Conservation (phyloP, 2,888 invertebrate species). For the Athetis lepigone region DNA sequence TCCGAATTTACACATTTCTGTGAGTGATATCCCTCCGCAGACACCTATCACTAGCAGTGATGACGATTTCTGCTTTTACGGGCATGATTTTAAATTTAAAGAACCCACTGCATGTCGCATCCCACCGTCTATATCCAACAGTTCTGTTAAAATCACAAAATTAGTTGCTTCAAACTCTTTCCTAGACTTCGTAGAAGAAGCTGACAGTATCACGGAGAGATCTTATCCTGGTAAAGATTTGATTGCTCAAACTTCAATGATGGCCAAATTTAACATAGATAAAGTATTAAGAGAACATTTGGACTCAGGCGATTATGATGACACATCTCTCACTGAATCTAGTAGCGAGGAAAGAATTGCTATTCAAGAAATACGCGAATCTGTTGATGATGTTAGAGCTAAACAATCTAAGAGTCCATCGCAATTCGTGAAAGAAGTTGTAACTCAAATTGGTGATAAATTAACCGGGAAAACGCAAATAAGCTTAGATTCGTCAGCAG, state of each 20-base stretch:
- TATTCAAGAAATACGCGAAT: constrained; percentile 71
- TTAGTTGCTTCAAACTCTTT: constrained; percentile 83
- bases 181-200: constrained; percentile 82
- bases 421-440: constrained; percentile 76
- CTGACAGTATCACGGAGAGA: constrained; percentile 81
- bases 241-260: constrained; percentile 84
- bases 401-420: constrained; percentile 76
- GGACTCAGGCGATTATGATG: constrained; percentile 84
- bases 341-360: constrained; percentile 84
- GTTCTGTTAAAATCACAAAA: constrained; percentile 80
- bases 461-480: constrained; percentile 69
- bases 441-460: constrained; percentile 76
- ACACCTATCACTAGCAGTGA: constrained; percentile 86
- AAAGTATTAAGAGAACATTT: constrained; percentile 82
- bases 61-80: constrained; percentile 85
- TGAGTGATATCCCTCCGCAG: constrained; percentile 82
- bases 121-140: constrained; percentile 82
- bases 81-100: constrained; percentile 86
- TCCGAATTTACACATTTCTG: constrained; percentile 80
- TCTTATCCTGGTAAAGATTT: constrained; percentile 79
- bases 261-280: constrained; percentile 86
- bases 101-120: constrained; percentile 83
- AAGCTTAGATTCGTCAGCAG: constrained; percentile 62
- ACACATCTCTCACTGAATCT: constrained; percentile 83
- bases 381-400: constrained; percentile 62